phyloP scores from a whole-genome alignment of 2,113 vertebrate genomes.

The Promerops cafer region DNA sequence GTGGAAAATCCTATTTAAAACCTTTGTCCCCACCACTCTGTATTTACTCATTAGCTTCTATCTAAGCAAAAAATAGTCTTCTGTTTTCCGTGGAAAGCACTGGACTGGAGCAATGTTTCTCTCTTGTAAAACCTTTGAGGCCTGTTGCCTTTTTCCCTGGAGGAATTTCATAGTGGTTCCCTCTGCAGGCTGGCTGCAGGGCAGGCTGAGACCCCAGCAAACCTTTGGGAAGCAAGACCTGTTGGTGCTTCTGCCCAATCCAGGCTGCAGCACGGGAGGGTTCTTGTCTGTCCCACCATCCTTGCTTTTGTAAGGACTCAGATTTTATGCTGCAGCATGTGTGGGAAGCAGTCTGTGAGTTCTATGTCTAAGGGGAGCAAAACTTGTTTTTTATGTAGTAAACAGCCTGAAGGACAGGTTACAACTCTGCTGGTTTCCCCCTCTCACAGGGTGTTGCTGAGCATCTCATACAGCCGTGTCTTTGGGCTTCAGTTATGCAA shows the following conservation, averaged over 20 bases:
- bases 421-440: background rate
- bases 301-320: background rate
- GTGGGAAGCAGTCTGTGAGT: background rate
- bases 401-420: background rate
- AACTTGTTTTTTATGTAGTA: background rate
- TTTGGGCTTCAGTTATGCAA: background rate
- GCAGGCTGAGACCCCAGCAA: background rate
- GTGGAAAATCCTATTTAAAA: constrained; percentile 7
- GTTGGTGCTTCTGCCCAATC: background rate
- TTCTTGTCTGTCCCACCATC: background rate
- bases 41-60: background rate
- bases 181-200: background rate
- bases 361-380: background rate
- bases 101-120: background rate
- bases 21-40: background rate
- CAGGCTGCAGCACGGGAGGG: fast-evolving
- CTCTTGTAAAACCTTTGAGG: background rate
- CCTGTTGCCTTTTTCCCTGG: background rate
- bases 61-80: background rate
- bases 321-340: background rate
- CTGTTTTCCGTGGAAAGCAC: background rate
- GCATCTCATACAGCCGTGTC: background rate
- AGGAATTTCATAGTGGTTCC: background rate
- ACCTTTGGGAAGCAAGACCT: background rate
- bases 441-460: background rate